Percentiles rank a stretch among this genome's conserved stretches.
Evolutionary conservation across 2,113 vertebrate genomes (phyloP).

Genomic region (Austrofundulus limnaeus): DNA sequence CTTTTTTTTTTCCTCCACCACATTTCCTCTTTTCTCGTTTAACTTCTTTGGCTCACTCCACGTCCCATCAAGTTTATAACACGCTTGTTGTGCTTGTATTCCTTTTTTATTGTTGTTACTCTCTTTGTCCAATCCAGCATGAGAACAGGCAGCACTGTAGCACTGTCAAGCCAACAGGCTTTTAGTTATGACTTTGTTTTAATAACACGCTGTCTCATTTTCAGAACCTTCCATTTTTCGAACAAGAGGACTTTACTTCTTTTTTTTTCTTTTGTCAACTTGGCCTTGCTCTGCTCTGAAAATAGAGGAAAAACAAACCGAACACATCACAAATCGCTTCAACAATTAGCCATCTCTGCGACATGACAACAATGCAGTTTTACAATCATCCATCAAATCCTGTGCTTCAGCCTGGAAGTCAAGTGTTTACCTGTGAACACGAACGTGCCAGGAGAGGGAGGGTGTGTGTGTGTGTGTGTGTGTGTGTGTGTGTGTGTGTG

Average conservation of each 20-base stretch:
- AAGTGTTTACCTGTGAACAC: constrained; percentile 32
- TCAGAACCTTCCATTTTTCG: constrained; percentile 56
- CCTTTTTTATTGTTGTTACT: constrained; percentile 12
- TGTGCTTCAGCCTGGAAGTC: neutral
- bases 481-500: too few relatives aligned
- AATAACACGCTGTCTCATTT: constrained; percentile 65
- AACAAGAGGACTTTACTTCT: constrained; percentile 55
- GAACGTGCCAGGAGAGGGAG: constrained; percentile 3
- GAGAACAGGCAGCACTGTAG: constrained; percentile 47
- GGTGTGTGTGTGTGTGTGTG: too few relatives aligned
- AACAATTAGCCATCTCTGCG: constrained; percentile 35
- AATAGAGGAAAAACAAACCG: constrained; percentile 26
- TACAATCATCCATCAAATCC: constrained; percentile 35
- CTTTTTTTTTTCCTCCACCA: too few relatives aligned
- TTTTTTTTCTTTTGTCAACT: constrained; percentile 62
- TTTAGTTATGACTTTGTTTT: constrained; percentile 60
- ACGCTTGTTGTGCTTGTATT: constrained; percentile 16
- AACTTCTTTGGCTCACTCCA: neutral
- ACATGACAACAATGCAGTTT: constrained; percentile 17
- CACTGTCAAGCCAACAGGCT: constrained; percentile 52
- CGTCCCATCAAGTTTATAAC: neutral
- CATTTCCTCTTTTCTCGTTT: neutral
- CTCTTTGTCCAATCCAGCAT: constrained; percentile 30
- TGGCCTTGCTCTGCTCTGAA: constrained; percentile 41
- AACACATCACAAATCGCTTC: constrained; percentile 33